Percentiles rank a stretch among this genome's conserved stretches.
Evolutionary conservation across 2,797 vertebrate species (phyloP).

Genomic region (Enteromius trimaculatus): DNA sequence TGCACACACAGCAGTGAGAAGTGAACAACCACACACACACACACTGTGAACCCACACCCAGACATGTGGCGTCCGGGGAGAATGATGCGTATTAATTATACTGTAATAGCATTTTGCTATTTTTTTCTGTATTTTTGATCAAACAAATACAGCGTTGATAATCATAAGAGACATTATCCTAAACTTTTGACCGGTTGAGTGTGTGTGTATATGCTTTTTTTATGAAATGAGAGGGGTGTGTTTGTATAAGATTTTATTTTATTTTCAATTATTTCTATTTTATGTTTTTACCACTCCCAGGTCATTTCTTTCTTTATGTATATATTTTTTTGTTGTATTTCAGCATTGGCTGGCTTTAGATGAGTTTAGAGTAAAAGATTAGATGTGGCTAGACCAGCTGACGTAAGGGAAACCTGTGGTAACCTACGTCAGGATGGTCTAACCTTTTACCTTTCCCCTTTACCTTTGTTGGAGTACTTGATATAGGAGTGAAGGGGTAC

Average conservation of each 20-base stretch:
- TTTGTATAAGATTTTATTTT: neutral
- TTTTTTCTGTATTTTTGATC: too few relatives aligned
- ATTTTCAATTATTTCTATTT: constrained; percentile 34
- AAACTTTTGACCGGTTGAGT: too few relatives aligned
- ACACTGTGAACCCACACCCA: too few relatives aligned
- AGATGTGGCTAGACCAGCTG: constrained; percentile 67
- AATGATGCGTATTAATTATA: too few relatives aligned
- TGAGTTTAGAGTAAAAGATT: constrained; percentile 46
- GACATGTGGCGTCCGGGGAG: too few relatives aligned
- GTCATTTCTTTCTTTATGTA: constrained; percentile 53
- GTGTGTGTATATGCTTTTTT: neutral
- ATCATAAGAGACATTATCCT: too few relatives aligned
- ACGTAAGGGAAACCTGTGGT: constrained; percentile 53
- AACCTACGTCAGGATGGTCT: constrained; percentile 56
- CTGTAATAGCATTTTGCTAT: too few relatives aligned
- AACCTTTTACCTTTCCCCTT: constrained; percentile 63
- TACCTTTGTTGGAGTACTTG: constrained; percentile 73
- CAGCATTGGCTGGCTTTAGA: constrained; percentile 52
- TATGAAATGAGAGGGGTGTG: constrained; percentile 28
- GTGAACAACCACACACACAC: too few relatives aligned
- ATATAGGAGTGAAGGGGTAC: constrained; percentile 52
- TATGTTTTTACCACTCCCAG: constrained; percentile 47
- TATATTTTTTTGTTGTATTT: constrained; percentile 31
- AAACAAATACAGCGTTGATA: too few relatives aligned
- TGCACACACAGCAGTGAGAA: too few relatives aligned